Evolutionary conservation across 2,113 vertebrate species (phyloP).

Genomic region (Anguilla rostrata): DNA sequence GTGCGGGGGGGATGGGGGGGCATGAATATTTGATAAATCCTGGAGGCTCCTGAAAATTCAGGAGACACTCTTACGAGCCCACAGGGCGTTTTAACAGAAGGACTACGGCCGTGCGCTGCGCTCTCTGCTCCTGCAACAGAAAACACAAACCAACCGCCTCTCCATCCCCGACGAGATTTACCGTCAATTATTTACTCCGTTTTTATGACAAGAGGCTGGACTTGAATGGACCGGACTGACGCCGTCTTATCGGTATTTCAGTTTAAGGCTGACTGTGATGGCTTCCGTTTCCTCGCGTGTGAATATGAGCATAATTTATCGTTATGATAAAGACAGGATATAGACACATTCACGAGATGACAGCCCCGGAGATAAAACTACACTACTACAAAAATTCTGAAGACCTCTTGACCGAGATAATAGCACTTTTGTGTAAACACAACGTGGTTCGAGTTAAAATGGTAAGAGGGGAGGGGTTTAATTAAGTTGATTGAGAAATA

Average conservation of each 20-base stretch:
- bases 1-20: too few relatives aligned
- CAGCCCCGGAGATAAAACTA: background rate
- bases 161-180: background rate
- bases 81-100: background rate
- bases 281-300: background rate
- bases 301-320: background rate
- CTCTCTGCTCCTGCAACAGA: background rate
- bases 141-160: background rate
- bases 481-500: background rate
- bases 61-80: background rate
- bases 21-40: constrained; percentile 20
- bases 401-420: background rate
- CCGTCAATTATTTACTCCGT: background rate
- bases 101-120: background rate
- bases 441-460: background rate
- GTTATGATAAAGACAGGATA: background rate
- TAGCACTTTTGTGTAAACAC: background rate
- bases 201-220: background rate
- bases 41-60: background rate
- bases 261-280: background rate
- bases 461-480: background rate
- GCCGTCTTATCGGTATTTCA: background rate
- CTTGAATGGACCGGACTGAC: background rate
- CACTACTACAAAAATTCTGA: background rate
- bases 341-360: background rate